Conservation (phyloP, 2,113 vertebrate genomes). For the Lasiurus borealis region DNA sequence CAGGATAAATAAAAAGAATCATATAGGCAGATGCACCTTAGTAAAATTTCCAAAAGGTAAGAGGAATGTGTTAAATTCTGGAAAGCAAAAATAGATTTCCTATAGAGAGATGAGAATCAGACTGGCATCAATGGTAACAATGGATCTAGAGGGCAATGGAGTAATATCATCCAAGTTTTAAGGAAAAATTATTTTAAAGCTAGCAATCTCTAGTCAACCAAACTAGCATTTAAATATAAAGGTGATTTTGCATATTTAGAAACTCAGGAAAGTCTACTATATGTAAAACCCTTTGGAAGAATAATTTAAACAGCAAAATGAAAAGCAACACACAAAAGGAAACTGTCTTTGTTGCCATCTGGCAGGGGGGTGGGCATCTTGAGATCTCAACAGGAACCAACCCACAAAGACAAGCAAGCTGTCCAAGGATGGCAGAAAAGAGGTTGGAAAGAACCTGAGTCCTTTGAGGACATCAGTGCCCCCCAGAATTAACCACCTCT, state of each 20-base stretch:
- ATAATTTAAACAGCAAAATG: conserved; percentile 11
- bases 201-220: neutral
- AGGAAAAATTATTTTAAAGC: conserved; percentile 42
- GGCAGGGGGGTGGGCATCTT: neutral
- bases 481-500: neutral
- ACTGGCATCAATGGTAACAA: neutral
- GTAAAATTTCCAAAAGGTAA: conserved; percentile 1
- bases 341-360: neutral
- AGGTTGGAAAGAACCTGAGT: neutral
- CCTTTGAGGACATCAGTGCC: neutral
- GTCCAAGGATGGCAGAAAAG: neutral
- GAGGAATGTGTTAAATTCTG: neutral
- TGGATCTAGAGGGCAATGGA: neutral
- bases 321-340: neutral
- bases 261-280: conserved; percentile 2
- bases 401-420: neutral
- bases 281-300: neutral
- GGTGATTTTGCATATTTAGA: neutral
- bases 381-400: neutral
- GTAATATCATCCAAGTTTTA: neutral
- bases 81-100: neutral
- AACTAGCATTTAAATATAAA: neutral
- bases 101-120: neutral
- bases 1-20: neutral
- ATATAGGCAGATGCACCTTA: neutral